phyloP scores from a whole-genome alignment of 1,140 invertebrate species.

The Sycophaga agraensis region DNA sequence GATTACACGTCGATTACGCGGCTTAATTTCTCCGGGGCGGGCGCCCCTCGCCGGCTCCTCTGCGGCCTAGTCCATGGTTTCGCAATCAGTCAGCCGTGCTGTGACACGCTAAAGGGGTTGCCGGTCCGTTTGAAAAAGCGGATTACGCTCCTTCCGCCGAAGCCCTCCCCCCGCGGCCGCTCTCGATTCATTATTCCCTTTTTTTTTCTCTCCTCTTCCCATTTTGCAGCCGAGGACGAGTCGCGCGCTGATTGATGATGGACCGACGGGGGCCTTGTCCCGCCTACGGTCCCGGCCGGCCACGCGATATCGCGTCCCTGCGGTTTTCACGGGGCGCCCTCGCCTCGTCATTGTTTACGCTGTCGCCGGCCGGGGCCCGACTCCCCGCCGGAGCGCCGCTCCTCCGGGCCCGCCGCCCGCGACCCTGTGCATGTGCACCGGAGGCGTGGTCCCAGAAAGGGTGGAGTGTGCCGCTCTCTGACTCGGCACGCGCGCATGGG shows the following conservation, averaged over 20 bases:
- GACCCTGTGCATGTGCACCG: too few relatives aligned
- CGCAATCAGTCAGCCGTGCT: constrained; percentile 60
- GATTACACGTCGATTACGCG: constrained; percentile 60
- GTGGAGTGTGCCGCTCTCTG: too few relatives aligned
- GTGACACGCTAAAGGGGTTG: constrained; percentile 55
- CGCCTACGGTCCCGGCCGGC: too few relatives aligned
- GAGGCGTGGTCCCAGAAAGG: too few relatives aligned
- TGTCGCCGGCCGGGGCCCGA: too few relatives aligned
- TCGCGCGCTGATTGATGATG: too few relatives aligned
- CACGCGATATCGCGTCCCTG: too few relatives aligned
- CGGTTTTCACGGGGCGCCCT: background rate
- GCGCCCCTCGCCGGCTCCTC: background rate
- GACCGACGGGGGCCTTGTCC: too few relatives aligned
- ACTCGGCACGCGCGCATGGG: too few relatives aligned
- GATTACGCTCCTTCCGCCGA: constrained; percentile 45
- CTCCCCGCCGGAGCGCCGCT: too few relatives aligned
- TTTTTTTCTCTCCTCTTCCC: background rate
- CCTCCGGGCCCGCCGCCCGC: too few relatives aligned
- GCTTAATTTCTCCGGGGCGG: constrained; percentile 46
- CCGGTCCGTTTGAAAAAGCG: constrained; percentile 50
- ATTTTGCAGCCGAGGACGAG: background rate
- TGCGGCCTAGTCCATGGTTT: constrained; percentile 58
- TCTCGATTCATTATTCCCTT: background rate
- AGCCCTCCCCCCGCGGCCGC: constrained; percentile 10
- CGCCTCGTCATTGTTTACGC: constrained; percentile 12